phyloP scores from a whole-genome alignment of 2,888 invertebrate genomes.

The Drosophila monieri region DNA sequence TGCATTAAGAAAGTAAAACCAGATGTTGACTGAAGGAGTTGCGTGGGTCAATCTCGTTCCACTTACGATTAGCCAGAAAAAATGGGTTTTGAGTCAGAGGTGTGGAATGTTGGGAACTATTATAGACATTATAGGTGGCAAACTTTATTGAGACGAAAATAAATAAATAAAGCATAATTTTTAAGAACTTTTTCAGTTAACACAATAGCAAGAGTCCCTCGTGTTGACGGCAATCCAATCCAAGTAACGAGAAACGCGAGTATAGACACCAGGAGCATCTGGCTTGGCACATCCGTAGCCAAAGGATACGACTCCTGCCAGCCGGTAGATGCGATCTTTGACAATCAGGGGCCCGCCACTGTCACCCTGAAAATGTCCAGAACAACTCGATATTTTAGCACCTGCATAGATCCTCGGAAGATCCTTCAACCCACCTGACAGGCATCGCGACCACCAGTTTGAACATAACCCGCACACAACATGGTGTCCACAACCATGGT shows the following conservation, averaged over 20 bases:
- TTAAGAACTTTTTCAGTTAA: conserved; percentile 25
- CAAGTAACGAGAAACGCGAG: conserved; percentile 80
- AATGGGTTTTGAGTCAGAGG: background rate
- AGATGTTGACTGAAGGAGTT: conserved; percentile 32
- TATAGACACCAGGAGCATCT: conserved; percentile 82
- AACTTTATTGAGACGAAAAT: background rate
- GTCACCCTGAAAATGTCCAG: conserved; percentile 73
- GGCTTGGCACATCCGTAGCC: conserved; percentile 82
- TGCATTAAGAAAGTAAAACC: conserved; percentile 41
- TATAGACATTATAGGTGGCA: background rate
- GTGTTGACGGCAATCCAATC: conserved; percentile 81
- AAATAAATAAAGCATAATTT: background rate
- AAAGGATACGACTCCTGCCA: conserved; percentile 81
- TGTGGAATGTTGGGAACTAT: conserved; percentile 1
- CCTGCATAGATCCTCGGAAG: background rate
- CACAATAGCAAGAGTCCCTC: conserved; percentile 80
- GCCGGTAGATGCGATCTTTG: conserved; percentile 71
- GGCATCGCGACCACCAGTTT: conserved; percentile 81
- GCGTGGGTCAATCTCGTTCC: conserved; percentile 27
- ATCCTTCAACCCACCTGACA: conserved; percentile 80
- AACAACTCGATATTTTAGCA: background rate
- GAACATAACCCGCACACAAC: conserved; percentile 81
- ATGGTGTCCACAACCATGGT: conserved; percentile 81
- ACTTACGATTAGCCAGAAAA: conserved; percentile 1
- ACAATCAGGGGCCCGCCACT: conserved; percentile 82